A percentile compares a stretch with the other conserved stretches of the same genome.
Conservation (phyloP, 2,888 invertebrate genomes). For the Pyrgus malvae region DNA sequence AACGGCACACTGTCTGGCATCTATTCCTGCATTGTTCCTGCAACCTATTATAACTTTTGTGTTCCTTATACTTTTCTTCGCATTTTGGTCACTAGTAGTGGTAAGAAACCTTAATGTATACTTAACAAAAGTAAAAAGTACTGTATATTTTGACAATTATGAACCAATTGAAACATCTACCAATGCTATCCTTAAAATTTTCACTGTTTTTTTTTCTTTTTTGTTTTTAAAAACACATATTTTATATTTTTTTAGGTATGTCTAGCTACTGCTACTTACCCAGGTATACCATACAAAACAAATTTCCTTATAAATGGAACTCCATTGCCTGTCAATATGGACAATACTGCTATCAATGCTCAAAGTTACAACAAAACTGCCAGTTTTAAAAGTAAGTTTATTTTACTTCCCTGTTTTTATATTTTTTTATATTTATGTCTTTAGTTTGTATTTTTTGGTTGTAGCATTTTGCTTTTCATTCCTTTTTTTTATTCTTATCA, state of each 20-base stretch:
- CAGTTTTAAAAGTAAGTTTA: constrained; percentile 54
- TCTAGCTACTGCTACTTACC: constrained; percentile 92
- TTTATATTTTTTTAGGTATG: constrained; percentile 77
- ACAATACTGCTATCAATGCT: constrained; percentile 52
- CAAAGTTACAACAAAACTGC: constrained; percentile 55
- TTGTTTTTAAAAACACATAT: not conserved
- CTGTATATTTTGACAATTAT: no score
- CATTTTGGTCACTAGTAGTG: constrained; percentile 93
- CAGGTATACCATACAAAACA: constrained; percentile 75
- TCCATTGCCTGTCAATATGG: constrained; percentile 44
- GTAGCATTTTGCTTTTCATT: not conserved
- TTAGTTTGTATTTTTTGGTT: not conserved
- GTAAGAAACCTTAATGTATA: constrained; percentile 71
- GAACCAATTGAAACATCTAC: no score
- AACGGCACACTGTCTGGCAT: constrained; percentile 92
- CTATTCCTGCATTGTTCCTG: constrained; percentile 91
- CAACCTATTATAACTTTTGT: constrained; percentile 93
- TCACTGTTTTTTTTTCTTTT: no score
- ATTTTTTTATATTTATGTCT: constrained; percentile 15
- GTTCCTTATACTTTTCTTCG: constrained; percentile 88
- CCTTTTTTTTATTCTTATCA: constrained; percentile 16
- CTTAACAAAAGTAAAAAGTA: not conserved
- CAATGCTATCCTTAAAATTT: no score
- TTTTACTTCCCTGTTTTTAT: constrained; percentile 25
- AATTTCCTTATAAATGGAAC: constrained; percentile 68